Percentiles rank a stretch among this genome's conserved stretches.
phyloP scores from a whole-genome alignment of 23 tunicate genomes.

The Diplosoma virens region DNA sequence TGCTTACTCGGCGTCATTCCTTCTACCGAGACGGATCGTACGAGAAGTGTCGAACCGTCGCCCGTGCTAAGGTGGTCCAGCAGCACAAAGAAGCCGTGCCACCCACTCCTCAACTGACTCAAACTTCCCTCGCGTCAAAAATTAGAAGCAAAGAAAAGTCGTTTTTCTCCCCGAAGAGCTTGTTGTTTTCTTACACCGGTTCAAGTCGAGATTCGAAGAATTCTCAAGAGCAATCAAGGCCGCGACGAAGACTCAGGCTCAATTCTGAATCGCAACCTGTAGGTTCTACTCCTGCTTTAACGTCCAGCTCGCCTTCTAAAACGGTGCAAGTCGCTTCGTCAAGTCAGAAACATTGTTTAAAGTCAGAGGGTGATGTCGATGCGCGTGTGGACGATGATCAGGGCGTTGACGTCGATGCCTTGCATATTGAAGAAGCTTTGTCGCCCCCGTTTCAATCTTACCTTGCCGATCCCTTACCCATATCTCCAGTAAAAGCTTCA shows the following conservation, averaged over 20 bases:
- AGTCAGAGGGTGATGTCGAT: too few relatives aligned
- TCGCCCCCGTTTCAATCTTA: too few relatives aligned
- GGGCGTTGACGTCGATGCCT: too few relatives aligned
- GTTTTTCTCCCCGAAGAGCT: constrained; percentile 40
- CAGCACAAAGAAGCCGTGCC: constrained; percentile 80
- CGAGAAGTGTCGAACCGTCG: constrained; percentile 55
- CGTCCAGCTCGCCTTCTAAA: too few relatives aligned
- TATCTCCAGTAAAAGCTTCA: too few relatives aligned
- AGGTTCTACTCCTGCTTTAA: too few relatives aligned
- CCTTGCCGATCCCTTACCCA: too few relatives aligned
- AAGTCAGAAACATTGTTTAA: too few relatives aligned
- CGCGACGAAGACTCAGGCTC: background rate
- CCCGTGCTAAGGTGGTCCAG: constrained; percentile 68
- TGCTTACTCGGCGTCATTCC: constrained; percentile 81
- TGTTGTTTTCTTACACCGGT: constrained; percentile 33
- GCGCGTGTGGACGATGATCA: too few relatives aligned
- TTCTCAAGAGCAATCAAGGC: background rate
- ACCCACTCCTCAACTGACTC: constrained; percentile 38
- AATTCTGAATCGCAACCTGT: too few relatives aligned
- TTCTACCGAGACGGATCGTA: constrained; percentile 62
- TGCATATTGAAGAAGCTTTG: too few relatives aligned
- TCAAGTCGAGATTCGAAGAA: background rate
- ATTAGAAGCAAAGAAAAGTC: background rate
- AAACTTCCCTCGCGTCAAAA: background rate
- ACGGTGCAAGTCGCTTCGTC: too few relatives aligned